A percentile compares a stretch with the other conserved stretches of the same genome.
Evolutionary conservation across 2,113 vertebrate genomes (phyloP).

Genomic region (Mystacornis crossleyi): DNA sequence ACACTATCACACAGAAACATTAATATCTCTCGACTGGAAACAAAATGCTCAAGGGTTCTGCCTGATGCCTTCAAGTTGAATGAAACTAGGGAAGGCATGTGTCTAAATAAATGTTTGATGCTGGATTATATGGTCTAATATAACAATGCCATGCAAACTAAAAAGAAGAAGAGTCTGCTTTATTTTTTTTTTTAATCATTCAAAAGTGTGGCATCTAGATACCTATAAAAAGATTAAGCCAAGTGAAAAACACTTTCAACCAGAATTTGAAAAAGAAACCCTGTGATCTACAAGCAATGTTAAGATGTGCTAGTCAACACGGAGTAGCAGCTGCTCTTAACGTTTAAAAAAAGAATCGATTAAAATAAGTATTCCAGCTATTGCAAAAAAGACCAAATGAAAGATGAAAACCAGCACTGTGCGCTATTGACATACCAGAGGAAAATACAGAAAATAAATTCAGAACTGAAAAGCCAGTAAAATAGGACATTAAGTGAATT

Average conservation of each 20-base stretch:
- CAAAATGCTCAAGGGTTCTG: conserved; percentile 22
- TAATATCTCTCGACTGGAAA: conserved; percentile 26
- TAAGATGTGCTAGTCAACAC: conserved; percentile 46
- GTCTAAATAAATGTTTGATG: conserved; percentile 7
- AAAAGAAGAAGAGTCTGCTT: background rate
- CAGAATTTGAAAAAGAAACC: background rate
- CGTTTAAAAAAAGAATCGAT: conserved; percentile 23
- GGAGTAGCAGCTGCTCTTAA: conserved; percentile 19
- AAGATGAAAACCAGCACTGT: background rate
- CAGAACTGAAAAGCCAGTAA: conserved; percentile 24
- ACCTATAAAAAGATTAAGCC: background rate
- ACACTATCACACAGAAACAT: conserved; percentile 18
- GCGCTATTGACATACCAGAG: background rate
- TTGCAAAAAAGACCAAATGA: conserved; percentile 20
- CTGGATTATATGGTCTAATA: conserved; percentile 12
- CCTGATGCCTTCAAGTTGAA: background rate
- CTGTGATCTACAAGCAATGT: background rate
- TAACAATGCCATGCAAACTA: background rate
- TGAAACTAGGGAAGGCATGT: background rate
- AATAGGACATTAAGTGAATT: background rate
- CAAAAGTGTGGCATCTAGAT: background rate
- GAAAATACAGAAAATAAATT: conserved; percentile 12
- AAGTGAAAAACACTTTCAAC: background rate
- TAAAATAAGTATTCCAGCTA: conserved; percentile 55
- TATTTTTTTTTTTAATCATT: background rate